Percentiles rank a stretch among this genome's conserved stretches.
Conservation (phyloP, 2,888 invertebrate genomes). For the Fragum whitleyi region DNA sequence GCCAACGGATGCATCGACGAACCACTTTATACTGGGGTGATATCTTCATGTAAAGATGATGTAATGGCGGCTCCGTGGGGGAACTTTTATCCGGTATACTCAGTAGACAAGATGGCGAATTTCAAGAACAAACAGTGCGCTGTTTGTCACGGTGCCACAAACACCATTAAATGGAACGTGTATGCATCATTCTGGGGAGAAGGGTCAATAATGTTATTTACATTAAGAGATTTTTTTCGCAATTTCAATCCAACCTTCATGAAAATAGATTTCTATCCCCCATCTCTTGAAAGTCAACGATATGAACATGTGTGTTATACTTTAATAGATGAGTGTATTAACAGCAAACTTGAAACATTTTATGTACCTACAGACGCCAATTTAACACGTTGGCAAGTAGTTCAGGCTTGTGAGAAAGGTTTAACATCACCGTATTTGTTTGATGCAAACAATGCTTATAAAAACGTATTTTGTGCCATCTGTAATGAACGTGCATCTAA, state of each 20-base stretch:
- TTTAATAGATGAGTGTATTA: background rate
- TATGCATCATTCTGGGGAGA: background rate
- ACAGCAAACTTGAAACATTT: background rate
- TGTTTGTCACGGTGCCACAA: background rate
- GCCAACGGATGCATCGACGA: background rate
- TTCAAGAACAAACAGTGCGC: conserved; percentile 2
- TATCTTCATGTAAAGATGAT: background rate
- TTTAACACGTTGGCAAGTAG: background rate
- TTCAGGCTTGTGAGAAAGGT: background rate
- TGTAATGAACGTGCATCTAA: background rate
- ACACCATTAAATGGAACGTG: background rate
- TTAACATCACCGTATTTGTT: background rate
- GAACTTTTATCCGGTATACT: conserved; percentile 3
- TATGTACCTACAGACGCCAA: background rate
- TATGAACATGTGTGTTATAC: background rate
- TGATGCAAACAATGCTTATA: background rate
- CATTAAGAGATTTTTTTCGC: background rate
- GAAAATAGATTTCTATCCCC: background rate
- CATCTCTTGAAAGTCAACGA: background rate
- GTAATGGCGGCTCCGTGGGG: background rate
- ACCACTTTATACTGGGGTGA: background rate
- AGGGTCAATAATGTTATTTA: background rate
- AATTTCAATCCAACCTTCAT: background rate
- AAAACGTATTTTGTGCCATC: conserved; percentile 3
- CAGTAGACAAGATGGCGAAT: background rate